phyloP scores from a whole-genome alignment of 2,797 vertebrate genomes.

The Zalophus californianus region DNA sequence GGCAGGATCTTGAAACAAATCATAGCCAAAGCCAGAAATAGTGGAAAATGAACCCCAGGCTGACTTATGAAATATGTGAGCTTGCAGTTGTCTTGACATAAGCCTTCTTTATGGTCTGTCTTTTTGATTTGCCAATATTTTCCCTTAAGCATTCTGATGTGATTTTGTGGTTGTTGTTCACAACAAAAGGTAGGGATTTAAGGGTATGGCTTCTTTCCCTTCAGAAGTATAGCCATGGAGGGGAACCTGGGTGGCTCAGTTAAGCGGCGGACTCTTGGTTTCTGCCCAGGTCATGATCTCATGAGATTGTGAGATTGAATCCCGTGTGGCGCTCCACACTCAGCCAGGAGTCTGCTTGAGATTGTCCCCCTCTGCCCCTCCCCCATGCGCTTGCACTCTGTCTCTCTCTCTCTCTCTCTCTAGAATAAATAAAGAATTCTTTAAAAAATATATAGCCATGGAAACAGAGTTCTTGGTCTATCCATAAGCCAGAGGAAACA shows the following conservation, averaged over 20 bases:
- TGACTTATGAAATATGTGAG: slow-evolving; percentile 19
- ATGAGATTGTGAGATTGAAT: neutral
- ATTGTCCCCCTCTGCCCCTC: neutral
- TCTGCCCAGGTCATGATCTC: neutral
- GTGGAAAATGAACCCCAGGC: neutral
- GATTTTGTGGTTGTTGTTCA: slow-evolving; percentile 20
- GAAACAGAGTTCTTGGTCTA: neutral
- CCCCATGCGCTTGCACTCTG: neutral
- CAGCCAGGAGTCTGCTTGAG: neutral
- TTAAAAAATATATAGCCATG: neutral
- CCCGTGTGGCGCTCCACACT: neutral
- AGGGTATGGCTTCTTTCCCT: neutral
- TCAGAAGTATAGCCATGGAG: neutral
- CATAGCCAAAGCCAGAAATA: neutral
- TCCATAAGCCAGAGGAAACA: neutral
- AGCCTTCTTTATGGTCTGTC: slow-evolving; percentile 50
- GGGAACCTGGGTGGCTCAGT: neutral
- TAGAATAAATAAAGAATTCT: neutral
- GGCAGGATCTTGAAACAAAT: slow-evolving; percentile 61
- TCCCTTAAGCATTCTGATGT: slow-evolving; percentile 8
- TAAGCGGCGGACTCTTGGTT: neutral
- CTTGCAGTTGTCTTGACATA: neutral
- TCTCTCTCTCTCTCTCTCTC: no score
- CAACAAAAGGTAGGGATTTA: slow-evolving; percentile 13
- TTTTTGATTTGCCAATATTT: slow-evolving; percentile 58